Conservation (phyloP, 92 coral and sea anemone species). For the Umimayanthus chanpuru region DNA sequence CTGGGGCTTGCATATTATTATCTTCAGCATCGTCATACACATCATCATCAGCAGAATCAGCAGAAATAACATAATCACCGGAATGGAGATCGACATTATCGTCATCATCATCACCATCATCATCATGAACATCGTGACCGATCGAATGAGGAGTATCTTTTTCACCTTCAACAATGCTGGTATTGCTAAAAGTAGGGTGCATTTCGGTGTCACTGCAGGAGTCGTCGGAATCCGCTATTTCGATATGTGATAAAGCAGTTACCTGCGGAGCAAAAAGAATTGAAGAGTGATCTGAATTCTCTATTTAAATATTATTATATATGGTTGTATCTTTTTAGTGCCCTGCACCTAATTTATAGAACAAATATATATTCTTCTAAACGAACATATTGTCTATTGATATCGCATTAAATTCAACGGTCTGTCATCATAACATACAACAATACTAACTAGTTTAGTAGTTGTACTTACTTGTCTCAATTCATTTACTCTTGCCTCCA, state of each 20-base stretch:
- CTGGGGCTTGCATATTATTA: not conserved
- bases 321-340: not conserved
- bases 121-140: not conserved
- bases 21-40: not conserved
- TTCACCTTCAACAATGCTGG: too few species aligned
- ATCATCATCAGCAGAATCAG: not conserved
- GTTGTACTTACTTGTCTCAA: not conserved
- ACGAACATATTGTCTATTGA: too few species aligned
- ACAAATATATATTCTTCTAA: not conserved
- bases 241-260: too few species aligned
- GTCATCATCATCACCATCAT: not conserved
- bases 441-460: too few species aligned
- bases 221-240: too few species aligned
- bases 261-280: too few species aligned
- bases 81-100: not conserved
- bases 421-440: not conserved
- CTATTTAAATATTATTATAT: too few species aligned
- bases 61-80: not conserved
- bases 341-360: too few species aligned
- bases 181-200: too few species aligned
- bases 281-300: not conserved
- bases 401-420: too few species aligned
- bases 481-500: not conserved
- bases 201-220: too few species aligned
- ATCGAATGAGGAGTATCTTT: too few species aligned